Conservation (phyloP, 2,113 vertebrate genomes). For the Hystrix brachyura region DNA sequence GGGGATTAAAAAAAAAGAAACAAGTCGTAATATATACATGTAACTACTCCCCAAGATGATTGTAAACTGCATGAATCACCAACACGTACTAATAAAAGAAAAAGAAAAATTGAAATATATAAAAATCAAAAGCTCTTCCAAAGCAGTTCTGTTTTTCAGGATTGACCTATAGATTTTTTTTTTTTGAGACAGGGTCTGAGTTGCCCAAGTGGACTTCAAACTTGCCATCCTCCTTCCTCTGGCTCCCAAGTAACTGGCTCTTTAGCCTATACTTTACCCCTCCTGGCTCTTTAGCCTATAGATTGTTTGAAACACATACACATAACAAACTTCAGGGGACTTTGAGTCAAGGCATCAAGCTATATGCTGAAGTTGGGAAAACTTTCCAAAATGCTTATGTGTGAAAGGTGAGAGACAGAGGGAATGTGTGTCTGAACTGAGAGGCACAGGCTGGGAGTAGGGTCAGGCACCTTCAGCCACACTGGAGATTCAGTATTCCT, state of each 20-base stretch:
- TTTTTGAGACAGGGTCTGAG: not conserved
- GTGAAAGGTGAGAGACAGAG: not conserved
- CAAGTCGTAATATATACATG: not conserved
- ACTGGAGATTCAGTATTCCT: not conserved
- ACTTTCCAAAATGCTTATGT: not conserved
- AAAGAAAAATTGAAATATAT: not conserved
- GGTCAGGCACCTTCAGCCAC: not conserved
- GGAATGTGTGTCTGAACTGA: not conserved
- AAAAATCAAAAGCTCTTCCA: not conserved
- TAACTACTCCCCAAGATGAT: not conserved
- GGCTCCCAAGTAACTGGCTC: not conserved
- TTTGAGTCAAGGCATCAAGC: not conserved
- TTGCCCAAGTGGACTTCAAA: not conserved
- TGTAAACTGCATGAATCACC: not conserved
- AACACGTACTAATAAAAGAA: not conserved
- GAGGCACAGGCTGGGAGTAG: fast-evolving
- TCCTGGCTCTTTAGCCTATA: not conserved
- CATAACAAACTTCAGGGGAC: not conserved
- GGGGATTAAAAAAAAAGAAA: not conserved
- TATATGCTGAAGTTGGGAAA: not conserved
- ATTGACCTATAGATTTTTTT: not conserved
- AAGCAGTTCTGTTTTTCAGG: not conserved
- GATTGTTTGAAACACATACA: not conserved
- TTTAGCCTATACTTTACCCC: not conserved
- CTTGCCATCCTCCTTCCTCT: not conserved